Evolutionary conservation across 1,140 invertebrate genomes (phyloP).

Genomic region (Drosophila ercepeae): DNA sequence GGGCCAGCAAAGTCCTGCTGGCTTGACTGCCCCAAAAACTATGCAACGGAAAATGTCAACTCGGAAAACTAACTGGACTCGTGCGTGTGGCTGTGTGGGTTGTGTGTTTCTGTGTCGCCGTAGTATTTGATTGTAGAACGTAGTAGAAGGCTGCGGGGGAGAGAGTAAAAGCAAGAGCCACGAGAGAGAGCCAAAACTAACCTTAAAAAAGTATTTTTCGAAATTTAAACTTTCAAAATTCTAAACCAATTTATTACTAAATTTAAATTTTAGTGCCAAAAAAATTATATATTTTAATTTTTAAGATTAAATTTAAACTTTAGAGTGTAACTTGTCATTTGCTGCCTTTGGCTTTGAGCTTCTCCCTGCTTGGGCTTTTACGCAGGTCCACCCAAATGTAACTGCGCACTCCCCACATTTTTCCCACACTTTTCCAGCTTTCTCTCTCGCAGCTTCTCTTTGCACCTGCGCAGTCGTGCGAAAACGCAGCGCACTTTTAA

Average conservation of each 20-base stretch:
- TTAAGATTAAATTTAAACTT: not conserved
- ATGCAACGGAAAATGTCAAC: slow-evolving; percentile 65
- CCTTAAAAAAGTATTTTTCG: not conserved
- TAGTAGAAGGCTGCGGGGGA: slow-evolving; percentile 49
- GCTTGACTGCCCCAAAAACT: slow-evolving; percentile 39
- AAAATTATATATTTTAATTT: not conserved
- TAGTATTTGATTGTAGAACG: slow-evolving; percentile 78
- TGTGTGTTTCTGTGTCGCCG: slow-evolving; percentile 43
- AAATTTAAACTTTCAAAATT: no score
- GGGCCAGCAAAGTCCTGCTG: not conserved
- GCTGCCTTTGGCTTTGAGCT: no score
- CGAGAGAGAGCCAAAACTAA: not conserved
- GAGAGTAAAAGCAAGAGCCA: not conserved
- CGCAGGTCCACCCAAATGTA: not conserved
- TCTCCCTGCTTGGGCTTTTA: not conserved
- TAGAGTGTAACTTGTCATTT: not conserved
- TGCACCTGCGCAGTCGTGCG: not conserved
- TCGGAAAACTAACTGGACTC: slow-evolving; percentile 33
- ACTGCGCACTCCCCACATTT: not conserved
- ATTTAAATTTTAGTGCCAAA: no score
- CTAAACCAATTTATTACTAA: no score
- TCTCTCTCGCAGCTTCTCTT: not conserved
- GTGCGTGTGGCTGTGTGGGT: slow-evolving; percentile 7
- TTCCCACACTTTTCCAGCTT: not conserved
- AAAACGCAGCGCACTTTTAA: not conserved